Evolutionary conservation across 1,140 invertebrate species (phyloP).

Genomic region (Drepana arcuata): DNA sequence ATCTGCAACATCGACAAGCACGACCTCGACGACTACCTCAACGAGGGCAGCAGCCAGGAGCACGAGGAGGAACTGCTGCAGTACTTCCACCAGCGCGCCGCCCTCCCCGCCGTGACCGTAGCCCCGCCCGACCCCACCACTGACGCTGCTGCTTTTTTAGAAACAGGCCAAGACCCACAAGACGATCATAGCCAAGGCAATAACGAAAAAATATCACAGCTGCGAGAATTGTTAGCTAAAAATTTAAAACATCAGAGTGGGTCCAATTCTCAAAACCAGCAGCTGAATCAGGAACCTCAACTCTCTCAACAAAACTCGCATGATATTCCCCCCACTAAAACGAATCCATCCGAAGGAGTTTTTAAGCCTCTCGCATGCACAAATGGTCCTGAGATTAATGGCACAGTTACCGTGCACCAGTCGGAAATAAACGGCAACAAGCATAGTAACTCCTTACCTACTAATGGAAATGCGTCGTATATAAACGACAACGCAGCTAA

Average conservation of each 20-base stretch:
- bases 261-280: conserved; percentile 33
- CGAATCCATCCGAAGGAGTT: conserved; percentile 31
- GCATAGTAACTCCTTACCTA: conserved; percentile 28
- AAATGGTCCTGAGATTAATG: conserved; percentile 29
- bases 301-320: conserved; percentile 21
- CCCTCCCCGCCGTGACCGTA: conserved; percentile 24
- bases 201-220: conserved; percentile 79
- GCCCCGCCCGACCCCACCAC: conserved; percentile 15
- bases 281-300: conserved; percentile 25
- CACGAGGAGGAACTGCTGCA: conserved; percentile 85
- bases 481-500: conserved; percentile 24
- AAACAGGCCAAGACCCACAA: conserved; percentile 53
- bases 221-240: conserved; percentile 80
- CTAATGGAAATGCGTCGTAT: conserved; percentile 37
- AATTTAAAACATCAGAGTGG: conserved; percentile 73
- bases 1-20: conserved; percentile 83
- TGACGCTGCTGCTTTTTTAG: conserved; percentile 53
- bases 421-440: conserved; percentile 24
- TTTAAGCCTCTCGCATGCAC: conserved; percentile 36
- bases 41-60: conserved; percentile 84
- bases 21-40: conserved; percentile 83
- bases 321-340: conserved; percentile 20
- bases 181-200: conserved; percentile 66
- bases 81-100: conserved; percentile 79
- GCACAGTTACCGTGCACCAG: conserved; percentile 21